phyloP scores from a whole-genome alignment of 30 jellyfish, hydroid and myxozoan species.

The Rhopilema esculentum region DNA sequence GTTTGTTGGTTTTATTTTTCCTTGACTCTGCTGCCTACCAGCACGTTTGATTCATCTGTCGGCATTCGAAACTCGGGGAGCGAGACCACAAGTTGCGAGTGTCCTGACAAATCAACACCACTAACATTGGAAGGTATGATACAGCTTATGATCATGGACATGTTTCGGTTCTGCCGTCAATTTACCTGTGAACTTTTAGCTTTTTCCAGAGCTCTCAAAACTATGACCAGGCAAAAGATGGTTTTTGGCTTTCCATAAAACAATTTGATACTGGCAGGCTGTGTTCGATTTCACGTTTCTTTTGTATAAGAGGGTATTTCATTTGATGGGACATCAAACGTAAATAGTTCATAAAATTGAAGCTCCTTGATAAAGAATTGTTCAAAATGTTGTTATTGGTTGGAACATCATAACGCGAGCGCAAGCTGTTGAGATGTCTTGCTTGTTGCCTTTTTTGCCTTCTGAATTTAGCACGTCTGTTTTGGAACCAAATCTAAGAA shows the following conservation, averaged over 20 bases:
- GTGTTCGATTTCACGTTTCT: neutral
- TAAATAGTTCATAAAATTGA: slow-evolving; percentile 8
- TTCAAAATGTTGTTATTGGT: neutral
- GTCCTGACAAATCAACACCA: no score
- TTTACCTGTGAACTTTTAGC: neutral
- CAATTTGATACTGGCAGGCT: neutral
- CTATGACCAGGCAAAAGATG: neutral
- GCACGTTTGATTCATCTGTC: no score
- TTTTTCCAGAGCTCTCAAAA: neutral
- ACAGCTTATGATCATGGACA: no score
- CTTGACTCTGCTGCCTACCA: no score
- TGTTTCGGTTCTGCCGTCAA: no score
- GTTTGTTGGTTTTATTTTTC: neutral
- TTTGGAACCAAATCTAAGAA: slow-evolving; percentile 66
- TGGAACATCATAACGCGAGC: neutral
- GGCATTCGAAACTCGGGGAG: no score
- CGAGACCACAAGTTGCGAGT: no score
- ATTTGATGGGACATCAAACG: slow-evolving; percentile 9
- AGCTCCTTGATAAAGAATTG: neutral
- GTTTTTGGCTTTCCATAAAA: neutral
- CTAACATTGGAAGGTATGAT: no score
- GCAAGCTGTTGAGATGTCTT: slow-evolving; percentile 1
- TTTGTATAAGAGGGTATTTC: slow-evolving; percentile 31
- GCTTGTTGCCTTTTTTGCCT: slow-evolving; percentile 57
- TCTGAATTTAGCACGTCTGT: slow-evolving; percentile 61